A percentile compares a stretch with the other conserved stretches of the same genome.
Conservation (phyloP, 2,888 invertebrate genomes). For the Drosophila subsilvestris region DNA sequence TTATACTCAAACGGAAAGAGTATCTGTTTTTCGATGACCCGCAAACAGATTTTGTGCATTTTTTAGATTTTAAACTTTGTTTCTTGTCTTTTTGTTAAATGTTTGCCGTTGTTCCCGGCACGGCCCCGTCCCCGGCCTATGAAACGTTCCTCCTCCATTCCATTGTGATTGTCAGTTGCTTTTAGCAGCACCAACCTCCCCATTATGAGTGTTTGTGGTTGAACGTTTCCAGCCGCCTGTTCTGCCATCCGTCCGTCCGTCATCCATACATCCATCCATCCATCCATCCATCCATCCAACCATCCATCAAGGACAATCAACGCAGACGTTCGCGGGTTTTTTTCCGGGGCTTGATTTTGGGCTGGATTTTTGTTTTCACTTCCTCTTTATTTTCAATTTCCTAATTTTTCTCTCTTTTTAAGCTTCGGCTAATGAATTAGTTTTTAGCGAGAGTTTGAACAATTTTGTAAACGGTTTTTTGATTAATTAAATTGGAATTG, state of each 20-base stretch:
- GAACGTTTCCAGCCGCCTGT: conserved; percentile 8
- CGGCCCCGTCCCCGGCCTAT: neutral
- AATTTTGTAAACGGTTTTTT: neutral
- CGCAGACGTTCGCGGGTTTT: conserved; percentile 48
- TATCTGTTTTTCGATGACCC: neutral
- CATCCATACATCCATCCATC: conserved; percentile 20
- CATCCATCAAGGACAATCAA: conserved; percentile 72
- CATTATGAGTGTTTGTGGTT: conserved; percentile 42
- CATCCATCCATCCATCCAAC: conserved; percentile 30
- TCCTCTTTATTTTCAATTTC: conserved; percentile 10
- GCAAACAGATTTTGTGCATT: conserved; percentile 9
- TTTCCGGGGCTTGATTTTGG: conserved; percentile 56
- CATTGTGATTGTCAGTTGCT: conserved; percentile 48
- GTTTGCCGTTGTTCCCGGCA: conserved; percentile 35
- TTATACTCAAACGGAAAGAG: neutral
- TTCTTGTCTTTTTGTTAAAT: conserved; percentile 64
- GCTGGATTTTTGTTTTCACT: conserved; percentile 17
- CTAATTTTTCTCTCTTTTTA: conserved; percentile 12
- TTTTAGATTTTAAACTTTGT: conserved; percentile 51
- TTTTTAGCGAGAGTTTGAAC: conserved; percentile 15
- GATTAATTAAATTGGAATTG: conserved; percentile 51
- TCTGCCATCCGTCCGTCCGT: conserved; percentile 19
- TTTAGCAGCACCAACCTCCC: conserved; percentile 40
- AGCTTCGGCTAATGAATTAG: conserved; percentile 44
- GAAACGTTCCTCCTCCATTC: neutral